A percentile compares a stretch with the other conserved stretches of the same genome.
These are phyloP conservation scores for Spilarctia lutea DNA, from an alignment of 2,888 invertebrate genomes.

Conservation along the genomic window DNA sequence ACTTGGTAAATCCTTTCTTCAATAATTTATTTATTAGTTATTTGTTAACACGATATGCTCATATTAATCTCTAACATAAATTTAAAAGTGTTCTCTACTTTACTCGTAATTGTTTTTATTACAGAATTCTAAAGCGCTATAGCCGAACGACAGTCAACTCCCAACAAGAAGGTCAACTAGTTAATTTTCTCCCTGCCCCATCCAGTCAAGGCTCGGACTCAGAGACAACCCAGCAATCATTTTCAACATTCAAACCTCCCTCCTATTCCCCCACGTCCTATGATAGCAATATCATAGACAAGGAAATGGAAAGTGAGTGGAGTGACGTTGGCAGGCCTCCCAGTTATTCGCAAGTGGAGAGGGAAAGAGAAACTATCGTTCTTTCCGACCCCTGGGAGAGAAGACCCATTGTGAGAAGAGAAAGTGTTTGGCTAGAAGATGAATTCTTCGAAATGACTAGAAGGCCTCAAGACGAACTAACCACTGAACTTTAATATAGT, in stretches of 20 bases:
- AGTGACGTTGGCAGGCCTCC: constrained; percentile 83
- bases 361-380: constrained; percentile 74
- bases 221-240: constrained; percentile 78
- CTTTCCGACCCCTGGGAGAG: constrained; percentile 83
- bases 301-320: constrained; percentile 83
- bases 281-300: constrained; percentile 77
- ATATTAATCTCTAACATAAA: background rate
- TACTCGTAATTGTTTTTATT: constrained; percentile 17
- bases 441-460: constrained; percentile 94
- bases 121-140: constrained; percentile 88
- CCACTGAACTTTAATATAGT: constrained; percentile 91
- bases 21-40: too few relatives aligned
- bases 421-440: constrained; percentile 91
- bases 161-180: constrained; percentile 91
- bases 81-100: background rate
- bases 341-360: constrained; percentile 81
- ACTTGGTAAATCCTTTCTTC: too few relatives aligned
- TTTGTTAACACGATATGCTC: too few relatives aligned
- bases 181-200: constrained; percentile 91
- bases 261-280: constrained; percentile 84
- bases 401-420: constrained; percentile 79
- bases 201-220: constrained; percentile 79
- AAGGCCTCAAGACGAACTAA: constrained; percentile 95
- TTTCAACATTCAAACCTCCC: constrained; percentile 84
- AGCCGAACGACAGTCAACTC: constrained; percentile 85